Percentiles rank a stretch among this genome's conserved stretches.
Evolutionary conservation across 2,113 vertebrate species (phyloP).

Genomic region (Nannospalax galili): DNA sequence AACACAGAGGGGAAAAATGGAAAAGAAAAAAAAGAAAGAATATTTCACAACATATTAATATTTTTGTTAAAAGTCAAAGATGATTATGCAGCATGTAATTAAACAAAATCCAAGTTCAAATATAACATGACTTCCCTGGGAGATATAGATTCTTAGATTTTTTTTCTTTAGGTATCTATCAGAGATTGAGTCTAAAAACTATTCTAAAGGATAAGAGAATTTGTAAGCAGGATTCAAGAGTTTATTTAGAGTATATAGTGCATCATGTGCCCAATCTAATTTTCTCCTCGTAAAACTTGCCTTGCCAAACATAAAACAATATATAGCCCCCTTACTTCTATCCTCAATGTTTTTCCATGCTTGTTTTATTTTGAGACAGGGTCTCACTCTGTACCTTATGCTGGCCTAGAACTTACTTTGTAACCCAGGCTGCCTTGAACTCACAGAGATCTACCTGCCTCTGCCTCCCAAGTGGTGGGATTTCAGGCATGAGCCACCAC

Average conservation of each 20-base stretch:
- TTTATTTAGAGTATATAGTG: neutral
- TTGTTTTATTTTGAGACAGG: neutral
- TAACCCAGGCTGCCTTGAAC: neutral
- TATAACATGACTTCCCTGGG: neutral
- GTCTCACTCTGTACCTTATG: too few relatives aligned
- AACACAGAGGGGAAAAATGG: too few relatives aligned
- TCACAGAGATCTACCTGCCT: neutral
- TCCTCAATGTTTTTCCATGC: neutral
- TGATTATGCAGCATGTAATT: neutral
- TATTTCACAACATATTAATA: constrained; percentile 1
- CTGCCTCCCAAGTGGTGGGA: neutral
- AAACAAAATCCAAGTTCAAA: neutral
- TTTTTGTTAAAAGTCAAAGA: constrained; percentile 25
- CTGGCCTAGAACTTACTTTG: too few relatives aligned
- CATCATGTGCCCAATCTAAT: neutral
- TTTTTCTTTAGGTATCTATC: neutral
- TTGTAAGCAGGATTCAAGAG: neutral
- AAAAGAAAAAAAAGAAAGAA: too few relatives aligned
- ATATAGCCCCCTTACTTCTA: neutral
- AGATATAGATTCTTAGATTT: neutral
- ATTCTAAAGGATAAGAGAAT: neutral
- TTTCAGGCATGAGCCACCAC: neutral
- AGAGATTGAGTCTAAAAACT: constrained; percentile 25
- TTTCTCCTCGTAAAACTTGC: constrained; percentile 7
- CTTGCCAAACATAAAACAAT: neutral